Evolutionary conservation across 1,140 invertebrate genomes (phyloP), one percentile per base, ranked within the genome.

Genomic region (Panagrolaimus sp.): DNA sequence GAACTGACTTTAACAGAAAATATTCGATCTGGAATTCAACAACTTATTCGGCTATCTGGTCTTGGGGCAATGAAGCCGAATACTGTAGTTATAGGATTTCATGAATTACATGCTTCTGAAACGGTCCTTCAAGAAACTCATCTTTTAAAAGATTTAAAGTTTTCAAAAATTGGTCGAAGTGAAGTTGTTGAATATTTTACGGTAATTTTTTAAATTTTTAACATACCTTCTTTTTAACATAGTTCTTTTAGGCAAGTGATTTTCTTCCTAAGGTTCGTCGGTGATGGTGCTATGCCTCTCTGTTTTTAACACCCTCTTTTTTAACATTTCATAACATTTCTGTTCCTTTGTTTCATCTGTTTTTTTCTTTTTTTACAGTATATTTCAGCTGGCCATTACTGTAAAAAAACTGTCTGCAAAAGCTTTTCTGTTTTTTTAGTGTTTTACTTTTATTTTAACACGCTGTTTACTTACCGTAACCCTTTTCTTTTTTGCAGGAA

Each of bases 1-100:
- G 95, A 98, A 85, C 83, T 98, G 0, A 98, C 94, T 0, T 85
- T 97, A 1, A 90, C 93, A 0, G 86, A 88, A 62, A 89, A 88
- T 10, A 89, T 98, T 0, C 87, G 93, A 12, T 89, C 92, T 76
- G 96, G 96, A 24, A 87, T 96, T 6, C 90, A 92, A 70, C 95
- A 99, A 84, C 67, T 98, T 55, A 89, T 94, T 26, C 87, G 94
- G 38, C 85, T 98, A 52, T 90, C 92, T 15, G 96, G 96, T 12
- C 88, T 98, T 76, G 96, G 96, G 2, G 96, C 95, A 8, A 98
- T 98, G 94, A 96, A 98, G 84, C 94, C 94, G 0, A 98, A 98
- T 83, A 98, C 95, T 0, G 91, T 98, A 66, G 84, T 88, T 45
- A 77, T 88, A 38, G 88, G 94, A 6, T 98, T 97, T 85, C 89